Evolutionary conservation across 2,888 invertebrate species (phyloP), one percentile per base, ranked within the genome.

Genomic region (Parasteatoda lunata): DNA sequence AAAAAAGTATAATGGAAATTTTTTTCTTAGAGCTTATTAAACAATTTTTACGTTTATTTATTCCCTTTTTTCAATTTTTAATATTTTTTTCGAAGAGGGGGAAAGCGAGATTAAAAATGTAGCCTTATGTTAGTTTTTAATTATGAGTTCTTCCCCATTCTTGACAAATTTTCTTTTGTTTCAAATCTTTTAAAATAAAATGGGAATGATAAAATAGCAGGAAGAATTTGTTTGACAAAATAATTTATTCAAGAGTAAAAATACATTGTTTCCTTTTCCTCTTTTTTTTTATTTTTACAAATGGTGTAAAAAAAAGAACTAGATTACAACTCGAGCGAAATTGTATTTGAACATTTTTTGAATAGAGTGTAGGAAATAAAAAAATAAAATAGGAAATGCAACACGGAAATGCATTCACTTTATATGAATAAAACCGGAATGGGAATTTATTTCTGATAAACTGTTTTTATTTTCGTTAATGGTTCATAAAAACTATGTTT

Each of bases 111-210:
- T 80, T 73, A 72, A 65, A 80, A 80, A 4, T 51, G 47, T 51
- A 51, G 64, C 15, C 13, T 80, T n/a, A 47, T 51, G 64, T n/a
- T 8, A 48, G 71, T 72, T 65, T 80, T 80, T 80, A 80, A 80
- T 80, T 80, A 80, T 72, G 72, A 45, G 45, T 30, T 13, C 70
- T 52, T 72, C 66, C 30, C 45, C 45, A 72, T 72, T 72, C 30
- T 71, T 11, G 47, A 8, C 48, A 5, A 13, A 59, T 59, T 59
- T 11, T 79, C 72, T 64, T 65, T 80, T 52, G 80, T 65, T 72
- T 45, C 13, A 30, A 11, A 65, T 45, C 11, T 70, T 70, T n/a
- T 13, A 59, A 59, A 59, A 59, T 4, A 59, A 59, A 59, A 59
- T 11, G 4, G 59, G n/a, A 59, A 7, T 59, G 59, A 59, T 8